Percentiles rank a stretch among this genome's conserved stretches.
These are phyloP conservation scores for Echiichthys vipera DNA, from an alignment of 2,797 vertebrate species.

Conservation along the genomic window DNA sequence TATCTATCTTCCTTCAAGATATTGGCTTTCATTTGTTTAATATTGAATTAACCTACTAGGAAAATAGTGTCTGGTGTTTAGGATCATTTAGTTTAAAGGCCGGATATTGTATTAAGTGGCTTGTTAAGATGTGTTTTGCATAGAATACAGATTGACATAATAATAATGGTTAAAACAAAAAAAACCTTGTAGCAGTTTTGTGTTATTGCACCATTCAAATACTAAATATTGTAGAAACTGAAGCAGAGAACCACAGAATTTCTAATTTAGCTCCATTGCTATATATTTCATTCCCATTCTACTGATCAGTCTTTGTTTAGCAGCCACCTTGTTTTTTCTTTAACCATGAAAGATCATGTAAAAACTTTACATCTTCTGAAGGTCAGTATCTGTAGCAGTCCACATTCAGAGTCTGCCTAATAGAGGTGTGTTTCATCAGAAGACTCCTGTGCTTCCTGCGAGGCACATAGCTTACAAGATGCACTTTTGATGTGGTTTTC, in stretches of 20 bases:
- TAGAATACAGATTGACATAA: background rate
- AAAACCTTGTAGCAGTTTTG: background rate
- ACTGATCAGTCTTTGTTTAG: conserved; percentile 39
- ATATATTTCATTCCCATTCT: conserved; percentile 5
- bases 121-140: background rate
- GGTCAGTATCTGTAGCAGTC: conserved; percentile 61
- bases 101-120: background rate
- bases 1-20: background rate
- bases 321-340: conserved; percentile 48
- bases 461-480: conserved; percentile 73
- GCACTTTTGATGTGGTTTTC: conserved; percentile 75
- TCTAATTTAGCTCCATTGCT: background rate
- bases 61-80: background rate
- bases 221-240: background rate
- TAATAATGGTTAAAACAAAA: background rate
- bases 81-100: background rate
- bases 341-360: conserved; percentile 45
- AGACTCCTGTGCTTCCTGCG: conserved; percentile 52
- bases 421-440: conserved; percentile 75
- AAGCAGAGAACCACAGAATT: background rate
- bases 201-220: background rate
- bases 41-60: too few relatives aligned
- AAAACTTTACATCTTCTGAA: conserved; percentile 47
- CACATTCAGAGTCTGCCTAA: conserved; percentile 47
- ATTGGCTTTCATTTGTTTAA: conserved; percentile 8